Conservation (phyloP, 2,888 invertebrate species). For the Prosapia bicincta region DNA sequence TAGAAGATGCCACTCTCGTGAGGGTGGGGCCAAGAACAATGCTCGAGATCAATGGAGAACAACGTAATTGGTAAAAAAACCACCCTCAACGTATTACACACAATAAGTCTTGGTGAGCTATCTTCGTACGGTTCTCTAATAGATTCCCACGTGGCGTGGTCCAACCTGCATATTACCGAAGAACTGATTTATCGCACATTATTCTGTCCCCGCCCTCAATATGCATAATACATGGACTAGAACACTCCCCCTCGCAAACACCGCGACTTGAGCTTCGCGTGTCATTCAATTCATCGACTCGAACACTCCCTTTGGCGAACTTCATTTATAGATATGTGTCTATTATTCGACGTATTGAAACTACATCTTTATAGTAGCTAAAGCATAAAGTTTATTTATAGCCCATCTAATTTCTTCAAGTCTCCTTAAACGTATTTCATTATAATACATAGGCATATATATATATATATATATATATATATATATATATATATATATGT, state of each 20-base stretch:
- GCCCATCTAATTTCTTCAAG: too few species aligned
- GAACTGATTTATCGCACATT: not conserved
- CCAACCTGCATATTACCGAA: not conserved
- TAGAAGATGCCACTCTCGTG: not conserved
- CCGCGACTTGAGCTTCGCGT: not conserved
- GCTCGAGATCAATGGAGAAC: not conserved
- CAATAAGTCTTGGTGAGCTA: not conserved
- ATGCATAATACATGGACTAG: not conserved
- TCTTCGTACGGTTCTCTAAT: not conserved
- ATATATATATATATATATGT: too few species aligned
- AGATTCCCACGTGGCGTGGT: not conserved
- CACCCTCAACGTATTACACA: not conserved
- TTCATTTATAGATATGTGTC: too few species aligned
- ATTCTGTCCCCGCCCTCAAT: not conserved
- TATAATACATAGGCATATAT: too few species aligned
- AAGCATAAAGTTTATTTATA: too few species aligned
- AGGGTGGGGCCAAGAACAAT: not conserved
- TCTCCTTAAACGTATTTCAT: too few species aligned
- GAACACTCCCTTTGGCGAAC: not conserved
- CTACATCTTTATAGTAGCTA: too few species aligned
- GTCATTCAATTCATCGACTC: not conserved
- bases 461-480: too few species aligned
- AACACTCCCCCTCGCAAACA: conserved; percentile 2
- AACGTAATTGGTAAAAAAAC: not conserved
- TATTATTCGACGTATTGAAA: too few species aligned